These are phyloP conservation scores for Limnodromus scolopaceus DNA, from an alignment of 2,797 vertebrate genomes.

Conservation along the genomic window DNA sequence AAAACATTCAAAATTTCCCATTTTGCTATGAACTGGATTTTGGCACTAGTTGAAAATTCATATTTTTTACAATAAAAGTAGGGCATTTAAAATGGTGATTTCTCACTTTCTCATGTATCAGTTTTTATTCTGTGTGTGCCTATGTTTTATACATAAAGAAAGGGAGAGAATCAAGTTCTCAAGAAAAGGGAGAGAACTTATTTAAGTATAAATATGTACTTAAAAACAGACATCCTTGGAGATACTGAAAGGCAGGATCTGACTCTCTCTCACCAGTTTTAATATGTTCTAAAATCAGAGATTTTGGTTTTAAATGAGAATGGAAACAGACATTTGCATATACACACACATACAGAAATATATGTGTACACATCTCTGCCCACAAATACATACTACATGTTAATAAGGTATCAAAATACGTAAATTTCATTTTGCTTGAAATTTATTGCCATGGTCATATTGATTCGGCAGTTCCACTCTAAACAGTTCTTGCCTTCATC, in stretches of 20 bases:
- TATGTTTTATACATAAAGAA: neutral
- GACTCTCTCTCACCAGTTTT: neutral
- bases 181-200: too few relatives aligned
- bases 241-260: neutral
- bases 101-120: neutral
- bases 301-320: neutral
- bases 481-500: neutral
- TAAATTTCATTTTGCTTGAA: neutral
- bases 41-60: neutral
- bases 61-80: neutral
- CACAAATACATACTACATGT: neutral
- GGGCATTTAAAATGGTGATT: fast-evolving
- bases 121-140: neutral
- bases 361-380: neutral
- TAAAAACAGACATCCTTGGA: neutral
- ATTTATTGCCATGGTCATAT: neutral
- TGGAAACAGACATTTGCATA: neutral
- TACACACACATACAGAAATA: neutral
- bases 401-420: neutral
- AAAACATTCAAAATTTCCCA: neutral
- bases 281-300: neutral
- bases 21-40: neutral
- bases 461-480: neutral
- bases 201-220: neutral
- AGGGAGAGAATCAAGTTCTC: neutral